phyloP scores from a whole-genome alignment of 2,797 vertebrate species.

The Leptodactylus fallax region DNA sequence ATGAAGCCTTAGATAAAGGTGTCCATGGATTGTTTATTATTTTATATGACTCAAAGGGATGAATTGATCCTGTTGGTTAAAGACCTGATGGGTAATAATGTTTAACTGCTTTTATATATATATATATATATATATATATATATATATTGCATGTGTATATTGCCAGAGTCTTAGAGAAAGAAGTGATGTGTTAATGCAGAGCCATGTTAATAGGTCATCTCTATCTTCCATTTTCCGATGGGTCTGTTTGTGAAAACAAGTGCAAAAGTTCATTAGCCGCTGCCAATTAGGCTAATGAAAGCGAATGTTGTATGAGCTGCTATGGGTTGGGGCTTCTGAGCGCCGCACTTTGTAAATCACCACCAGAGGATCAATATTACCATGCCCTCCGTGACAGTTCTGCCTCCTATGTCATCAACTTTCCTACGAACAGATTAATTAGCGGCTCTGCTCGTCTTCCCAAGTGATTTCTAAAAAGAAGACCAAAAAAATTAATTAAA shows the following conservation, averaged over 20 bases:
- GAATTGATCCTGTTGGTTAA: too few species aligned
- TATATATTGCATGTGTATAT: not conserved
- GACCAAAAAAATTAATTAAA: not conserved
- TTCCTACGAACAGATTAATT: not conserved
- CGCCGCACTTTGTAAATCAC: constrained; percentile 13
- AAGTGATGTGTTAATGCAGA: not conserved
- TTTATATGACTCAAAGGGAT: too few species aligned
- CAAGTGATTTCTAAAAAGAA: not conserved
- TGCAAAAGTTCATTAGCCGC: not conserved
- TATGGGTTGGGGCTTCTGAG: not conserved
- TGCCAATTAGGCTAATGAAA: constrained; percentile 32
- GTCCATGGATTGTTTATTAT: too few species aligned
- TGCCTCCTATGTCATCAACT: not conserved
- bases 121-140: too few species aligned
- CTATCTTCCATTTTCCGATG: not conserved
- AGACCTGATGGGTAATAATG: too few species aligned
- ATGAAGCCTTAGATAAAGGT: too few species aligned
- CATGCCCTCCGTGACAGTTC: not conserved
- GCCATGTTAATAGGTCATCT: not conserved
- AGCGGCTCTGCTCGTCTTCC: not conserved
- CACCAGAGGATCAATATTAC: constrained; percentile 17
- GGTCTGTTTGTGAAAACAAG: not conserved
- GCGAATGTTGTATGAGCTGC: not conserved
- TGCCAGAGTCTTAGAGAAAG: not conserved
- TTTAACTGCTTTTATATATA: too few species aligned